Base-by-base conservation (phyloP, 2,888 invertebrate species). In the Drosophila algonquin region DNA sequence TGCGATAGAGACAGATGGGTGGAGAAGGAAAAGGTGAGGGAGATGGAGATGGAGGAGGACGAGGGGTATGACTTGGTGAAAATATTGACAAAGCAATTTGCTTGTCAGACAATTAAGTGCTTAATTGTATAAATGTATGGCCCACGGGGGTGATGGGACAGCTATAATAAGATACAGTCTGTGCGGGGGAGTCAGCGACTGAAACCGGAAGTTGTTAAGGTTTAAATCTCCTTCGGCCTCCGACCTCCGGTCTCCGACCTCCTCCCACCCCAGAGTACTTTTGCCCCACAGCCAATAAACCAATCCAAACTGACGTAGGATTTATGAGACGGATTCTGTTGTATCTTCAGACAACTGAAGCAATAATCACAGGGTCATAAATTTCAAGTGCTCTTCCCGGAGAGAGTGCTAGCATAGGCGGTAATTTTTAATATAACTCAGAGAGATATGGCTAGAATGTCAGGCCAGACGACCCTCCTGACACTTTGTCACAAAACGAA, bases 41-140 rank as follows among this genome's bases (percentile, higher is more conserved):
- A 40, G 30, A 7, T 6, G 27, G 24, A 6, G 24, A 30, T 6
- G 27, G 24, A 6, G 24, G 21, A 51, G 69, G 46, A 48, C 32
- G 32, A 54, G 72, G 57, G 69, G 73, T 73, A 83, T 85, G 88
- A 87, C 88, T 85, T 76, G 80, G 75, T 74, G 86, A 83, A 86
- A 87, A 86, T 86, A 86, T 86, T 86, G 85, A 86, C 85, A 86
- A 86, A 86, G 88, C 85, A 86, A 86, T 86, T 86, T 86, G 86
- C 88, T 80, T 86, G 85, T 86, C 85, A 86, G 88, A 86, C 85
- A 86, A 86, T 86, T 86, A 86, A 86, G 88, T 81, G 81, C 86
- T 86, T 86, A 86, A 86, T 86, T 86, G 85, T 86, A 86, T 87
- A 83, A 86, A 86, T 88, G 79, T 81, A 76, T 71, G 75, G 76